Evolutionary conservation across 2,797 vertebrate species (phyloP), one percentile per base, ranked within the genome.

Genomic region (Spinibarbus caldwelli): DNA sequence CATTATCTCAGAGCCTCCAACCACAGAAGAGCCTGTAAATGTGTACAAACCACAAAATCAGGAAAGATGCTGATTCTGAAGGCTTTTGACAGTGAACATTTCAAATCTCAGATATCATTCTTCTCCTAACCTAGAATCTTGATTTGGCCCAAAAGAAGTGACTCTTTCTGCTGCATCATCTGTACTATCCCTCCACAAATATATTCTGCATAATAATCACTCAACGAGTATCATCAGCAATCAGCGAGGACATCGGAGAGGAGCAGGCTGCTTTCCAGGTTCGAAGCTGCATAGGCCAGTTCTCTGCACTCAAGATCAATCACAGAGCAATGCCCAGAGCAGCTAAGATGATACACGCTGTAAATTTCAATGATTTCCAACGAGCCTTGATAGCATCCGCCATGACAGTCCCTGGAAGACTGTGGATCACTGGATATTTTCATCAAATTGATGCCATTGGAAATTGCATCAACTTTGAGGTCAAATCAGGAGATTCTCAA

Each of bases 331-430:
- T 79, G 36, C 54, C 52, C 41, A 47, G 76, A 85, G 29, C 45
- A 71, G 23, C 52, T 71, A 31, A 71, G 10, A 84, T 70, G 49
- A 57, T 49, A 26, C 64, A 78, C 0, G 67, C 41, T 31, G 64
- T 47, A 85, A 47, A 79, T 79, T 47, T 85, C 38, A 85, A 73
- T 62, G 83, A 80, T 72, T 80, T 85, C 41, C 77, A 29, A 64
- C 83, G 29, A 64, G 41, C 67, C 14, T 70, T 1, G 26, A 70
- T 34, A 84, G 62, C 54, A 59, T 85, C 21, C 49, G 43, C 47
- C 45, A 67, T 41, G 59, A 66, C 54, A 82, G 75, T 15, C 45
- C n/a, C n/a, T n/a, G n/a, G n/a, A n/a, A 47, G 11, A 73, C 66
- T 34, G 52, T 15, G 17, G 67, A 78, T 77, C 34, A 77, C 81